These are phyloP conservation scores for Plebejus anna DNA, from an alignment of 2,888 invertebrate genomes.

Conservation along the genomic window DNA sequence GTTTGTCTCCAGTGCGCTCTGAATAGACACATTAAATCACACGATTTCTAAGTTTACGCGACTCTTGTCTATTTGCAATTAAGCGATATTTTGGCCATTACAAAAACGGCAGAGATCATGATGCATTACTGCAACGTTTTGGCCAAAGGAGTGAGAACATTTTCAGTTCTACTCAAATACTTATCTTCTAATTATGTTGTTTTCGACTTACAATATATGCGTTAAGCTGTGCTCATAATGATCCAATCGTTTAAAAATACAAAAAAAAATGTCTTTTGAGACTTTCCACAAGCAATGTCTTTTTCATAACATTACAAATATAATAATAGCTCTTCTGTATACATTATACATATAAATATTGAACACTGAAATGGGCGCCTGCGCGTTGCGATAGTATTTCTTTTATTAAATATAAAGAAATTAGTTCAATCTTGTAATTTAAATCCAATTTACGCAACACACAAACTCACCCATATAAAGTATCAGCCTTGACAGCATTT, in stretches of 20 bases:
- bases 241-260: background rate
- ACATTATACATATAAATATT: background rate
- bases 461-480: background rate
- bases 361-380: slow-evolving; percentile 4
- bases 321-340: background rate
- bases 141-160: background rate
- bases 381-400: background rate
- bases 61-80: background rate
- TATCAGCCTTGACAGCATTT: background rate
- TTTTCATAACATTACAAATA: slow-evolving; percentile 12
- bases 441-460: background rate
- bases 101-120: background rate
- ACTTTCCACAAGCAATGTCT: background rate
- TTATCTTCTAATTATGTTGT: background rate
- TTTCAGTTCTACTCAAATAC: background rate
- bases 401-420: background rate
- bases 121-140: background rate
- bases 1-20: background rate
- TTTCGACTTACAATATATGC: slow-evolving; percentile 1
- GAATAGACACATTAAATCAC: background rate
- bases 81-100: slow-evolving; percentile 2
- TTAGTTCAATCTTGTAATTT: background rate
- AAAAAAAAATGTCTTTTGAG: background rate
- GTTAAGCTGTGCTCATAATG: slow-evolving; percentile 7
- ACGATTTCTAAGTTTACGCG: background rate